Conservation (phyloP, 2,888 invertebrate genomes). For the Hyposoter didymator region DNA sequence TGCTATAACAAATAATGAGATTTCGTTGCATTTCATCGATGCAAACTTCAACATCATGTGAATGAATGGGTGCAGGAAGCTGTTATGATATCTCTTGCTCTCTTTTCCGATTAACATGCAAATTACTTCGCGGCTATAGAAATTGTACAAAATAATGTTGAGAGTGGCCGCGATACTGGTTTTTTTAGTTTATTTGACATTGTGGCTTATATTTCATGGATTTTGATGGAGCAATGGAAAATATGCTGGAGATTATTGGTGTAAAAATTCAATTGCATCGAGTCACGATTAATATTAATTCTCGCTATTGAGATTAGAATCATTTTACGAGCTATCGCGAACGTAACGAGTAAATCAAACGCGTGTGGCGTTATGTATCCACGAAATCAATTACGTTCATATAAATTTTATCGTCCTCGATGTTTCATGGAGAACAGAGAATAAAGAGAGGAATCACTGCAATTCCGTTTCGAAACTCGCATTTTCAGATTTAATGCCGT, state of each 20-base stretch:
- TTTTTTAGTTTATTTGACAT: conserved; percentile 12
- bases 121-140: conserved; percentile 34
- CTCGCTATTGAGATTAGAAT: neutral
- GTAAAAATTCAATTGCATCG: neutral
- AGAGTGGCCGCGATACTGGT: neutral
- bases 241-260: conserved; percentile 2
- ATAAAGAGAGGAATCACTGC: neutral
- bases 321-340: neutral
- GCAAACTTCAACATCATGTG: too few species aligned
- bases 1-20: too few species aligned
- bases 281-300: conserved; percentile 3
- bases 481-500: too few species aligned
- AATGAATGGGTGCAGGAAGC: conserved; percentile 26
- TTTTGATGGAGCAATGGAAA: neutral
- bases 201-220: neutral
- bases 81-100: conserved; percentile 46
- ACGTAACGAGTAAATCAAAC: neutral
- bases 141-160: conserved; percentile 10
- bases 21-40: too few species aligned
- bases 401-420: neutral
- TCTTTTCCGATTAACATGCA: conserved; percentile 57
- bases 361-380: neutral
- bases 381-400: neutral
- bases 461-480: too few species aligned
- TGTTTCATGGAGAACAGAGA: neutral